These are phyloP conservation scores for Quadroppia sp. DNA, from an alignment of 2,888 invertebrate species.

Conservation along the genomic window DNA sequence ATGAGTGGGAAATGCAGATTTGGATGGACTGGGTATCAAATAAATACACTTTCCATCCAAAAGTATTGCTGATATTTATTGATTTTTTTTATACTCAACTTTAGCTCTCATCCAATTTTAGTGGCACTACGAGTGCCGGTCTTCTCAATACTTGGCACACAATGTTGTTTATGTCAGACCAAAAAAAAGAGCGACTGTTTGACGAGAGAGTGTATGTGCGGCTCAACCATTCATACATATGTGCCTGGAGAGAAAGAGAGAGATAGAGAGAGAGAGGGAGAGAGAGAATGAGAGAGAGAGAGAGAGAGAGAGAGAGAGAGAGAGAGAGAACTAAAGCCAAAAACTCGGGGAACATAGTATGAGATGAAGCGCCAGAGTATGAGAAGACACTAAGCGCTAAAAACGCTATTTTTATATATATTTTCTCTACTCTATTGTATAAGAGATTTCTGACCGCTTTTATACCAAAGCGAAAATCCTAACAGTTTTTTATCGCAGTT, in stretches of 20 bases:
- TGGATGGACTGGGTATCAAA: constrained; percentile 20
- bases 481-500: background rate
- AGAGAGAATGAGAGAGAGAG: background rate
- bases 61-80: constrained; percentile 27
- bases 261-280: no score
- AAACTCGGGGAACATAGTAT: background rate
- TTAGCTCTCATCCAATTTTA: constrained; percentile 17
- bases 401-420: background rate
- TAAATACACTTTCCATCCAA: constrained; percentile 22
- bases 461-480: background rate
- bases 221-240: background rate
- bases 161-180: constrained; percentile 28
- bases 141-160: background rate
- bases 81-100: constrained; percentile 12
- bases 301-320: constrained; percentile 31
- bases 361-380: background rate
- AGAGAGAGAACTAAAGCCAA: background rate
- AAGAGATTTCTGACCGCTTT: background rate
- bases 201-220: constrained; percentile 31
- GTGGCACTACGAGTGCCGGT: constrained; percentile 19
- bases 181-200: constrained; percentile 26
- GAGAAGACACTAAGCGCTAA: background rate
- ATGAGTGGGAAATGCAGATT: background rate
- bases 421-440: background rate
- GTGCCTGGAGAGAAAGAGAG: background rate